These are phyloP conservation scores for Sesamia inferens DNA, from an alignment of 2,888 invertebrate genomes.

Conservation along the genomic window DNA sequence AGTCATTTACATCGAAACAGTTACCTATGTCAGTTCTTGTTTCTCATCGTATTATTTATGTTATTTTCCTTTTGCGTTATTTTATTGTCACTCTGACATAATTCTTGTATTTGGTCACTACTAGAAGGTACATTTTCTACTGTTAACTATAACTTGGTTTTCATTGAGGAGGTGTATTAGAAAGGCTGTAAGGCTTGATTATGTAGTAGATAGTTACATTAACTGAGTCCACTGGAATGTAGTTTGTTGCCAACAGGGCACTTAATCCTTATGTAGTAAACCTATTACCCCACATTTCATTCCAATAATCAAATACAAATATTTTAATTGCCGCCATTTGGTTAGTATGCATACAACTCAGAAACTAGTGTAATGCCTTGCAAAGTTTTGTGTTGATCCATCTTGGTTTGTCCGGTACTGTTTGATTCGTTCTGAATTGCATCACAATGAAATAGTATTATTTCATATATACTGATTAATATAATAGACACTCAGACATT, in stretches of 20 bases:
- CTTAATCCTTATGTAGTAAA: background rate
- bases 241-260: background rate
- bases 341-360: too few relatives aligned
- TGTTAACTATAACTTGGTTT: background rate
- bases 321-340: too few relatives aligned
- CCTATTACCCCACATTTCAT: background rate
- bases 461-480: background rate
- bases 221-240: background rate
- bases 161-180: accelerated
- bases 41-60: conserved; percentile 17
- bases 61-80: conserved; percentile 49
- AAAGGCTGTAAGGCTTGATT: background rate
- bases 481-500: background rate
- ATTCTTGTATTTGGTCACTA: conserved; percentile 1
- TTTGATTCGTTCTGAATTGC: background rate
- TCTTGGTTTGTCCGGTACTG: too few relatives aligned
- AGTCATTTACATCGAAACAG: conserved; percentile 61
- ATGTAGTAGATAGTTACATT: background rate
- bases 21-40: conserved; percentile 22
- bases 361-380: too few relatives aligned
- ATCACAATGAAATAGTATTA: background rate
- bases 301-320: too few relatives aligned
- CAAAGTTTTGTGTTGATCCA: too few relatives aligned
- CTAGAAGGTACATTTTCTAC: background rate
- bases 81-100: background rate